Conservation (phyloP, 2,888 invertebrate species). For the Ashinkailepas kermadecensis region DNA sequence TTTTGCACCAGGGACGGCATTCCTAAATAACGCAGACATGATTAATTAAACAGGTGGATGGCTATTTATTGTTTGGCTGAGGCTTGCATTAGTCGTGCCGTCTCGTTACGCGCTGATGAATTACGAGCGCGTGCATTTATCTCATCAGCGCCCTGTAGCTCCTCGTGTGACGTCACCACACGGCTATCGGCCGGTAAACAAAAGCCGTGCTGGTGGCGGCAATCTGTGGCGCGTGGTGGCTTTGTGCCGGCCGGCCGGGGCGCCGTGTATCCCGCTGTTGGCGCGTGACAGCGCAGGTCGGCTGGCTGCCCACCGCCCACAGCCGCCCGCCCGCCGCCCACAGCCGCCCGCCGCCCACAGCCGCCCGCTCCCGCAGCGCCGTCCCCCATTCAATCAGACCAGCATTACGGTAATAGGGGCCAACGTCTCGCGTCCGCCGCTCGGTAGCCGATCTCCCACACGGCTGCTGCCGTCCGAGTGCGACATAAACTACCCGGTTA, state of each 20-base stretch:
- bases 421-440: neutral
- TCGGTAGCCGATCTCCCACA: neutral
- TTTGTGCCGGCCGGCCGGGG: neutral
- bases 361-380: conserved; percentile 2
- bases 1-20: conserved; percentile 14
- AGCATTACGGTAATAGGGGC: neutral
- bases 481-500: conserved; percentile 2
- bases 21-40: conserved; percentile 18
- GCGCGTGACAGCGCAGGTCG: neutral
- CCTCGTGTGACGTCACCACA: neutral
- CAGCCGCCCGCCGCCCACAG: neutral
- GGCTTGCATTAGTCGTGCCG: conserved; percentile 4
- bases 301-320: neutral
- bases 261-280: neutral
- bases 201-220: neutral
- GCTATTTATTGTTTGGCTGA: conserved; percentile 18
- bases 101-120: conserved; percentile 19
- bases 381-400: conserved; percentile 8
- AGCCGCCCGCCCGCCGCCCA: neutral
- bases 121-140: conserved; percentile 20
- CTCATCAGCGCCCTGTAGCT: conserved; percentile 19
- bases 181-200: conserved; percentile 6
- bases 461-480: neutral
- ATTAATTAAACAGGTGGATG: conserved; percentile 15
- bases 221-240: conserved; percentile 3